Evolutionary conservation across 2,888 invertebrate genomes (phyloP).

Genomic region (Spodoptera littoralis): DNA sequence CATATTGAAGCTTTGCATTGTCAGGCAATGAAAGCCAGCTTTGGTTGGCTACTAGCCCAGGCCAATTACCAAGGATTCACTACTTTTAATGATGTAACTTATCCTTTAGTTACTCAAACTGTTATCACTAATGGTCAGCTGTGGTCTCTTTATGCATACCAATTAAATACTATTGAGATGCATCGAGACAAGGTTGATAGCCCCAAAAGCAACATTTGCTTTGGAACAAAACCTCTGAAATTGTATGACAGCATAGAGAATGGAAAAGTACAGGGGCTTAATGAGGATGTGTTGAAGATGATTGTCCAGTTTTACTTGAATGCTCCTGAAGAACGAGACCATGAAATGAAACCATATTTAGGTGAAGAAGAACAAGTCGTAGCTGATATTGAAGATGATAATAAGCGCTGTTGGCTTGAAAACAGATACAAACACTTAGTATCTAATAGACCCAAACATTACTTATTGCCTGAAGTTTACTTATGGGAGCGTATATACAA

Average conservation of each 20-base stretch:
- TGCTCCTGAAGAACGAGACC: conserved; percentile 89
- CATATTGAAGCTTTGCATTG: conserved; percentile 91
- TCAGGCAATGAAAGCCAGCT: conserved; percentile 94
- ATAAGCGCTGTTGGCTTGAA: conserved; percentile 92
- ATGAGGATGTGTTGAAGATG: conserved; percentile 92
- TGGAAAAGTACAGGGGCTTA: conserved; percentile 93
- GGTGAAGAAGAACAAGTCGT: conserved; percentile 86
- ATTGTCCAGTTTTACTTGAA: conserved; percentile 93
- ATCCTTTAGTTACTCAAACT: conserved; percentile 96
- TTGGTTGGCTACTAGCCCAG: conserved; percentile 93
- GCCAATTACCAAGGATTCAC: conserved; percentile 96
- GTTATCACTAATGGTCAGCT: conserved; percentile 95
- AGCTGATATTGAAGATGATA: conserved; percentile 91
- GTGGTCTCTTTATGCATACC: conserved; percentile 96
- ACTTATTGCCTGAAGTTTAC: conserved; percentile 91
- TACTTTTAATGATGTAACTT: conserved; percentile 96
- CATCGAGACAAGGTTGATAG: conserved; percentile 90
- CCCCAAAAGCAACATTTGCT: conserved; percentile 93
- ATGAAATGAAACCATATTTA: conserved; percentile 93
- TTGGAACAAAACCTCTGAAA: conserved; percentile 91
- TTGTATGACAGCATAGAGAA: conserved; percentile 93
- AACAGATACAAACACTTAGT: conserved; percentile 91
- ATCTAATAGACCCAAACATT: conserved; percentile 91
- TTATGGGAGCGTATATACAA: conserved; percentile 96
- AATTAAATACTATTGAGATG: conserved; percentile 95